These are phyloP conservation scores for Coreoperca whiteheadi DNA, from an alignment of 2,113 vertebrate species.

Conservation along the genomic window DNA sequence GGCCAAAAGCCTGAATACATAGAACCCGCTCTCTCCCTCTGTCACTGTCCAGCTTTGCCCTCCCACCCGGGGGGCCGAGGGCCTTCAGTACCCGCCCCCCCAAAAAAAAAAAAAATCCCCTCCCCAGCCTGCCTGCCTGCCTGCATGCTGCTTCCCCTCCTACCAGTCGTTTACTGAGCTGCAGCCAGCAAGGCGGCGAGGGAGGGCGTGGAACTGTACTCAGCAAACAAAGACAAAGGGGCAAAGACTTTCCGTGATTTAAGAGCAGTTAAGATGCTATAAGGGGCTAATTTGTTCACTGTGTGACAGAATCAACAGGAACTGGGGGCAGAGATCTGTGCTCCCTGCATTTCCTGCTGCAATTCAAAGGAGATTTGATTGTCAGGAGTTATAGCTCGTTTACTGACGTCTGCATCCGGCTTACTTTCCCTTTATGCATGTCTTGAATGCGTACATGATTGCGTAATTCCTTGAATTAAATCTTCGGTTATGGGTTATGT, in stretches of 20 bases:
- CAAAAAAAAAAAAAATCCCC: background rate
- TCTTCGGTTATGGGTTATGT: too few relatives aligned
- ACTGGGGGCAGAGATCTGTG: constrained; percentile 38
- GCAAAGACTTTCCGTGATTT: constrained; percentile 65
- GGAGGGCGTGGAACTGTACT: constrained; percentile 61
- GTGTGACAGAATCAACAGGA: constrained; percentile 65
- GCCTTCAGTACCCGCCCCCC: constrained; percentile 33
- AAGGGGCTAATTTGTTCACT: constrained; percentile 70
- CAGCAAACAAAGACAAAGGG: constrained; percentile 61
- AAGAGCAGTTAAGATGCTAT: constrained; percentile 68
- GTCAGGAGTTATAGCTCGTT: background rate
- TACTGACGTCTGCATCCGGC: background rate
- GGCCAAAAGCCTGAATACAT: constrained; percentile 70
- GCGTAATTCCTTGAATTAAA: background rate
- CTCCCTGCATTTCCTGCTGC: constrained; percentile 42
- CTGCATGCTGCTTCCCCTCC: constrained; percentile 36
- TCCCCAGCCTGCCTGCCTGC: background rate
- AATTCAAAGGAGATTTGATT: constrained; percentile 21
- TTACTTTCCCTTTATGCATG: background rate
- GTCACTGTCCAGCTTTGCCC: constrained; percentile 66
- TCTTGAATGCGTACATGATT: too few relatives aligned
- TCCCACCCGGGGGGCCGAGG: constrained; percentile 44
- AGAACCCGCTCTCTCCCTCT: constrained; percentile 61
- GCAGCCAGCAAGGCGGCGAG: constrained; percentile 60
- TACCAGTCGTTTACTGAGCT: constrained; percentile 49